These are phyloP conservation scores for Halocynthia roretzi DNA, from an alignment of 23 tunicate genomes.

Conservation along the genomic window DNA sequence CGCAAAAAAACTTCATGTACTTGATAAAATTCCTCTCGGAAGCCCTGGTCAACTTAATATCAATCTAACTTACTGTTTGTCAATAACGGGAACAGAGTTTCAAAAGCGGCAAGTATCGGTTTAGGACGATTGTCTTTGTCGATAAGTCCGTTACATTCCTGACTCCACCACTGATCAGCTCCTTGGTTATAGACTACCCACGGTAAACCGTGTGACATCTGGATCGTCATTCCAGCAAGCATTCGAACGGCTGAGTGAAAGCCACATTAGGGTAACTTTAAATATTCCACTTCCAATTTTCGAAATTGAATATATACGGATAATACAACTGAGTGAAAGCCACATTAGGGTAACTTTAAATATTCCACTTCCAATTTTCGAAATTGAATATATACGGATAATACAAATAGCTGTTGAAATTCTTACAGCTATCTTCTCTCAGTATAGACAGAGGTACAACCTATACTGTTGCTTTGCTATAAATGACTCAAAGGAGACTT, in stretches of 20 bases:
- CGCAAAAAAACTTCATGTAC: background rate
- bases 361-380: too few relatives aligned
- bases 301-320: too few relatives aligned
- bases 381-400: too few relatives aligned
- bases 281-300: too few relatives aligned
- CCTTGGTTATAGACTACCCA: slow-evolving; percentile 32
- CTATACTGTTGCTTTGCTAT: too few relatives aligned
- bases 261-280: too few relatives aligned
- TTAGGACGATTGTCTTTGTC: slow-evolving; percentile 53
- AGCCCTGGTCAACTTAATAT: background rate
- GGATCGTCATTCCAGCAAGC: slow-evolving; percentile 57
- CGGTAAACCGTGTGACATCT: slow-evolving; percentile 51
- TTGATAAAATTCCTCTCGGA: too few relatives aligned
- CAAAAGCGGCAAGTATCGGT: slow-evolving; percentile 58
- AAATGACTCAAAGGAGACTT: too few relatives aligned
- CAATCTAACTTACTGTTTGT: slow-evolving; percentile 9
- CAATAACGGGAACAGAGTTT: slow-evolving; percentile 55
- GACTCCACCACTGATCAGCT: slow-evolving; percentile 52
- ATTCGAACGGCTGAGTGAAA: slow-evolving; percentile 49
- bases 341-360: too few relatives aligned
- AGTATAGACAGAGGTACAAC: too few relatives aligned
- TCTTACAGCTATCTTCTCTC: too few relatives aligned
- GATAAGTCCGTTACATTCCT: slow-evolving; percentile 45
- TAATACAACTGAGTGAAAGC: slow-evolving; percentile 18
- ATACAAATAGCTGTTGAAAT: too few relatives aligned